These are phyloP conservation scores for Bombus sibiricus DNA, from an alignment of 1,140 invertebrate genomes.

Conservation along the genomic window DNA sequence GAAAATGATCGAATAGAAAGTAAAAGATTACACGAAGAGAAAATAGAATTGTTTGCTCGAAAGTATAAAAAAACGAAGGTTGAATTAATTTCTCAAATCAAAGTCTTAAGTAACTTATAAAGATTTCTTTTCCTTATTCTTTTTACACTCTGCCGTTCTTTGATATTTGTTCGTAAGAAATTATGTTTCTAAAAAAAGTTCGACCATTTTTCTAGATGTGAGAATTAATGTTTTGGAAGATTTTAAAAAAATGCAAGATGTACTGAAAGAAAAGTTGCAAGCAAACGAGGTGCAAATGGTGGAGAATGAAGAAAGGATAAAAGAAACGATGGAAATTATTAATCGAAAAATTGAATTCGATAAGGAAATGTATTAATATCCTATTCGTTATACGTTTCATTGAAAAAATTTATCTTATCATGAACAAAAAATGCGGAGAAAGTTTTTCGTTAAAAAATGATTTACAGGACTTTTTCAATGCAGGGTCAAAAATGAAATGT, in stretches of 20 bases:
- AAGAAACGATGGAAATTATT: conserved; percentile 54
- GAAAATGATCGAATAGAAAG: conserved; percentile 56
- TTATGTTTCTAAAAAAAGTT: background rate
- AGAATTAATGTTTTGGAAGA: conserved; percentile 74
- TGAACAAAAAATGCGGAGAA: background rate
- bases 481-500: conserved; percentile 75
- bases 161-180: background rate
- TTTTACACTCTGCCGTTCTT: background rate
- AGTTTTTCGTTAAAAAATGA: conserved; percentile 12
- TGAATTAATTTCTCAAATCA: conserved; percentile 66
- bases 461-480: conserved; percentile 3
- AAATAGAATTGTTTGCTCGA: conserved; percentile 58
- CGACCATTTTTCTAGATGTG: conserved; percentile 59
- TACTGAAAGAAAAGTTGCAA: conserved; percentile 64
- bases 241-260: conserved; percentile 65
- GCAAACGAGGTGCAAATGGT: conserved; percentile 43
- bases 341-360: conserved; percentile 67
- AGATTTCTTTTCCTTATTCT: background rate
- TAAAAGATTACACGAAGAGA: conserved; percentile 59
- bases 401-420: background rate
- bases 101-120: conserved; percentile 69
- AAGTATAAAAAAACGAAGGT: conserved; percentile 68
- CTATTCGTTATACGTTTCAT: background rate
- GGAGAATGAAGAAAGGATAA: conserved; percentile 61
- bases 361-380: conserved; percentile 70